Evolutionary conservation across 2,113 vertebrate species (phyloP), one percentile per base, ranked within the genome.

Genomic region (Cynopterus brachyotis): DNA sequence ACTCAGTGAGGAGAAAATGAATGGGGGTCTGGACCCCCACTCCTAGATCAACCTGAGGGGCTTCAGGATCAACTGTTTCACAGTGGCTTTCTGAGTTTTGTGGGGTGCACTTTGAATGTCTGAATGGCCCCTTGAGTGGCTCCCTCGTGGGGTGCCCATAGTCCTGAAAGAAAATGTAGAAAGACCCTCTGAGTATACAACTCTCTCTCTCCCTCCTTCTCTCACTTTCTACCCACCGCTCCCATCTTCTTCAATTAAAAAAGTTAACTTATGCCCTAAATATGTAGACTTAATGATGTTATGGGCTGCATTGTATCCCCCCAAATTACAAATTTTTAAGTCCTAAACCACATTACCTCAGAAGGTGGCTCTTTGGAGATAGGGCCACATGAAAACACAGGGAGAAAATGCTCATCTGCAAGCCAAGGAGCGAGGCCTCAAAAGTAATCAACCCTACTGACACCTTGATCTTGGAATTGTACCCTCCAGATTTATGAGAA

Each of bases 121-220:
- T 47, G 45, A 75, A 40, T 13, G 45, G n/a, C 13, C 9, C 4
- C 42, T 5, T 9, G 1, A 60, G 62, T 28, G 19, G 2, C n/a
- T 20, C 2, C 35, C 75, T 62, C 47, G 9, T 0, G 0, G 13
- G 45, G 5, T 11, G 12, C 26, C 37, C 26, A 1, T 7, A 26
- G 30, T 60, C 59, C 47, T 24, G 1, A 19, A 60, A 66, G 72
- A 32, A 11, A 28, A 15, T 6, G 1, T 42, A 37, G n/a, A 13
- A 13, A 32, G 28, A 8, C 13, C 19, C 45, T 9, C 50, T 37
- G 30, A 0, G 1, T 19, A 32, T 1, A 17, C 6, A 64, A 20
- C 5, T 67, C 45, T 64, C 19, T 19, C 28, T n/a, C 3, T 55
- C 20, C 6, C 32, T 47, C 55, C 8, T 35, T 40, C 37, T n/a